Evolutionary conservation across 2,888 invertebrate genomes (phyloP), one percentile per base, ranked within the genome.

Genomic region (Trichogramma dendrolimi): DNA sequence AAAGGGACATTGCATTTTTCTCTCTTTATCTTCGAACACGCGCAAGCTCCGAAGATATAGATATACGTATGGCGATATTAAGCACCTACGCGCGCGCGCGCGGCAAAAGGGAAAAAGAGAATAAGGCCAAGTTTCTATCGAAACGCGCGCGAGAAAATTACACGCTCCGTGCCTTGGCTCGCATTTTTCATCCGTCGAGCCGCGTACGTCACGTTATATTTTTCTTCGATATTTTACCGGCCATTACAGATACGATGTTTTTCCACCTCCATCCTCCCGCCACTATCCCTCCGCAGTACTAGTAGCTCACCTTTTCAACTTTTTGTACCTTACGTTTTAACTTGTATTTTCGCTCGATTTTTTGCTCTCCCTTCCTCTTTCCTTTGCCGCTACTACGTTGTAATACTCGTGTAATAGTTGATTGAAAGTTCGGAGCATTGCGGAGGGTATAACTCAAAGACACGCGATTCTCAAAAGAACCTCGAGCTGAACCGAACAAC

Each of bases 171-270:
- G 40, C 57, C 39, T 44, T 53, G 27, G 27, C 27, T 54, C 40
- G 39, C 61, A 62, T 58, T 62, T 62, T 58, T 62, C 61, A 58
- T 50, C 53, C 58, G 57, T 52, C 57, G 56, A 56, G 59, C 60
- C 62, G 63, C 62, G 58, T 56, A 58, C 49, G 60, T 61, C 54
- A 62, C 64, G 7, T 51, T 55, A 27, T 62, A 49, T 58, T 58
- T 62, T 55, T 55, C 62, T 55, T 58, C 27, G 27, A 46, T 53
- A 55, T 49, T 55, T 55, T 55, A 51, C 38, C 39, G 43, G 14
- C 27, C 58, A n/a, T 11, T 8, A 11, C 49, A 5, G 43, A 8
- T 14, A 44, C 57, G 39, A 48, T 43, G 44, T 62, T 11, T 58
- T 54, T 54, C 46, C 27, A 27, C 49, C 44, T 40, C n/a, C 14